Evolutionary conservation across 2,113 vertebrate species (phyloP).

Genomic region (Cyanistes caeruleus): DNA sequence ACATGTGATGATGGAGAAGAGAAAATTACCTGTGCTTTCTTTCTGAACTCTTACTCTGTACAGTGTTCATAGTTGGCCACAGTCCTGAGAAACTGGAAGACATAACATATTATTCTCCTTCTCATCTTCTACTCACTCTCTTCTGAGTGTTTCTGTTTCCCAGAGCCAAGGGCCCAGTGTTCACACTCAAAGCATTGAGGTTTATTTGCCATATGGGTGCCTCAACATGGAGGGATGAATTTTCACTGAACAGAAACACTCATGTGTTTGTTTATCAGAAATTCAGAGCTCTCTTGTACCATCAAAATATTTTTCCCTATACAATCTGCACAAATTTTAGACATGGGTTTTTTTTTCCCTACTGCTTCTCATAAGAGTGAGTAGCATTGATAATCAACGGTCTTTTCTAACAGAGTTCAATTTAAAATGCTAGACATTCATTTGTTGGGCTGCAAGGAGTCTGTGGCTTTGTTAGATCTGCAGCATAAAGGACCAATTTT

Average conservation of each 20-base stretch:
- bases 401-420: conserved; percentile 65
- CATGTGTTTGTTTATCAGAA: conserved; percentile 28
- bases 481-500: conserved; percentile 74
- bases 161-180: neutral
- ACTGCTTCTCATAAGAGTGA: conserved; percentile 36
- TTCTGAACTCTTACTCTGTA: neutral
- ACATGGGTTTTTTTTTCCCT: neutral
- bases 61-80: neutral
- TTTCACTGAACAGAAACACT: conserved; percentile 6
- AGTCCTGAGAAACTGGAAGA: neutral
- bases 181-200: neutral
- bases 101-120: neutral
- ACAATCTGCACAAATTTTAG: conserved; percentile 29
- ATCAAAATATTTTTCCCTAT: conserved; percentile 37
- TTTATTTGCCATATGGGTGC: conserved; percentile 4
- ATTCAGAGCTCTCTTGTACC: neutral
- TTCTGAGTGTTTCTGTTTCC: neutral
- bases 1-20: neutral
- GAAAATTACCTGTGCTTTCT: neutral
- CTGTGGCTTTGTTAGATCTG: conserved; percentile 71
- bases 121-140: neutral
- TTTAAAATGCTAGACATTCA: conserved; percentile 67
- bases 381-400: conserved; percentile 65
- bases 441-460: conserved; percentile 45
- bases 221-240: neutral